A percentile compares a stretch with the other conserved stretches of the same genome.
Conservation (phyloP, 2,888 invertebrate genomes). For the Nemotelus pantherinus region DNA sequence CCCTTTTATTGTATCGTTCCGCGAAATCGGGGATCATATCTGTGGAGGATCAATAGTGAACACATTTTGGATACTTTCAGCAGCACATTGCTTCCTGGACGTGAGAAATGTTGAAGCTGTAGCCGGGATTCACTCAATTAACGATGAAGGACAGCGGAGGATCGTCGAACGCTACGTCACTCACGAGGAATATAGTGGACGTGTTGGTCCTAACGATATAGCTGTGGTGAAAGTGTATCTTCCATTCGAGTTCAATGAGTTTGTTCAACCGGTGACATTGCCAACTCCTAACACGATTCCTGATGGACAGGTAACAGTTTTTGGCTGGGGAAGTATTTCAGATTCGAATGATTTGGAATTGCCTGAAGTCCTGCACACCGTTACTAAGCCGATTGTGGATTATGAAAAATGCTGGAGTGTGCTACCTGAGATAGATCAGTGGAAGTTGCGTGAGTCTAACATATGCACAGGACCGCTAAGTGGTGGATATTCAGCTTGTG, state of each 20-base stretch:
- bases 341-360: not conserved
- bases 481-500: slow-evolving; percentile 64
- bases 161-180: slow-evolving; percentile 52
- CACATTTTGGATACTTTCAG: slow-evolving; percentile 48
- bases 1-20: slow-evolving; percentile 47
- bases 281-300: slow-evolving; percentile 42
- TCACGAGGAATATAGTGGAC: slow-evolving; percentile 55
- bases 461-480: slow-evolving; percentile 45
- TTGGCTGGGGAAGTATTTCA: slow-evolving; percentile 57
- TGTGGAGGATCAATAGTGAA: slow-evolving; percentile 48
- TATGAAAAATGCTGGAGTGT: slow-evolving; percentile 31
- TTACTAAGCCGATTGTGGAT: slow-evolving; percentile 51
- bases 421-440: not conserved
- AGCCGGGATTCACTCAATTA: slow-evolving; percentile 64
- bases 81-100: slow-evolving; percentile 49
- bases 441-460: slow-evolving; percentile 46
- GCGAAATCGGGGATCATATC: slow-evolving; percentile 23
- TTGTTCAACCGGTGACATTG: slow-evolving; percentile 14
- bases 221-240: slow-evolving; percentile 64
- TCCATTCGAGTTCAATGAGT: slow-evolving; percentile 56
- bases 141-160: slow-evolving; percentile 56
- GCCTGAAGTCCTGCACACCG: slow-evolving; percentile 56
- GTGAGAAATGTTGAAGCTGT: slow-evolving; percentile 48
- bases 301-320: slow-evolving; percentile 48
- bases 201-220: slow-evolving; percentile 67